Evolutionary conservation across 2,113 vertebrate species (phyloP).

Genomic region (Onychorhynchus coronatus): DNA sequence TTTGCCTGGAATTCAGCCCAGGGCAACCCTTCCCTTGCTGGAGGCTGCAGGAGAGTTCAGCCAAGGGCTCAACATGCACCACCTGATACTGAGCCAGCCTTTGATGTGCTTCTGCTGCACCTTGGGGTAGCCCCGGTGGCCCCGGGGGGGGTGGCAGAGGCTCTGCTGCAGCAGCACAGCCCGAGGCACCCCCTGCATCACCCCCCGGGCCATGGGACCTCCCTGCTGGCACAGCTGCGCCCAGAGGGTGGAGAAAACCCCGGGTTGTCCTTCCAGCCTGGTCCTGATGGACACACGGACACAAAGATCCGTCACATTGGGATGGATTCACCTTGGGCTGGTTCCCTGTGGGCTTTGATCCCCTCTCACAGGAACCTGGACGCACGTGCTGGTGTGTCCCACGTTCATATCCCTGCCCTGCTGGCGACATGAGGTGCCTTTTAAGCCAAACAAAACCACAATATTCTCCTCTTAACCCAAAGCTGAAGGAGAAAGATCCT

Average conservation of each 20-base stretch:
- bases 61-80: neutral
- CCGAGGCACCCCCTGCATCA: neutral
- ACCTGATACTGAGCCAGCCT: neutral
- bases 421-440: neutral
- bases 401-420: neutral
- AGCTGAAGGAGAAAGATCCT: neutral
- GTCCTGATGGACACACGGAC: neutral
- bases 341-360: neutral
- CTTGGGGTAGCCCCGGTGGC: neutral
- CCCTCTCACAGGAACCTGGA: neutral
- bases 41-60: neutral
- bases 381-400: neutral
- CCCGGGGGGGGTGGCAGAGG: neutral
- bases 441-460: fast-evolving
- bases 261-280: fast-evolving
- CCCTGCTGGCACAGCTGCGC: neutral
- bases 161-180: neutral
- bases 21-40: neutral
- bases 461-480: neutral
- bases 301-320: neutral
- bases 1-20: neutral
- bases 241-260: neutral
- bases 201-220: neutral
- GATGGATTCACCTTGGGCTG: neutral
- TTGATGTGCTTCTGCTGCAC: neutral